Conservation (phyloP, 2,797 vertebrate genomes). For the Tenualosa ilisha region DNA sequence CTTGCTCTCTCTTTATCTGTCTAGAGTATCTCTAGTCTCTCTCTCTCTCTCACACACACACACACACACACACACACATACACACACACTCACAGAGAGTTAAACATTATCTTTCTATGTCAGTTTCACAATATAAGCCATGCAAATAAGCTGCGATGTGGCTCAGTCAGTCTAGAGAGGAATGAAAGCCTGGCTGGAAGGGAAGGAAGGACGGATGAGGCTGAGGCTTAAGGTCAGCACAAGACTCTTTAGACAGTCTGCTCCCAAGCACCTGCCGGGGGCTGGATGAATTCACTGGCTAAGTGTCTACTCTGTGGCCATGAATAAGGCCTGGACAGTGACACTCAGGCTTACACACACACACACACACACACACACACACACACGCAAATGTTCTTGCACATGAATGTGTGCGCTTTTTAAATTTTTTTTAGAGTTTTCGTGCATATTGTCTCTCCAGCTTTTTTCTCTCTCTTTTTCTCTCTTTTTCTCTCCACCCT, state of each 20-base stretch:
- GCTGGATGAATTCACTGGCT: neutral
- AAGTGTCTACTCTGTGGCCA: neutral
- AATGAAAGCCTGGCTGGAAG: neutral
- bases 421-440: too few species aligned
- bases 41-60: slow-evolving; percentile 19
- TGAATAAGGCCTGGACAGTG: neutral
- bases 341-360: neutral
- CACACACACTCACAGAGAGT: too few species aligned
- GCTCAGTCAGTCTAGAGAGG: neutral
- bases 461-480: too few species aligned
- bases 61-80: neutral
- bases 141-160: neutral
- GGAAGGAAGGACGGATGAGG: too few species aligned
- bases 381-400: neutral
- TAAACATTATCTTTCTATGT: neutral
- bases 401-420: too few species aligned
- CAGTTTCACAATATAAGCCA: neutral
- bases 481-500: too few species aligned
- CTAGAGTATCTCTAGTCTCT: neutral
- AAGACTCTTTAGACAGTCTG: too few species aligned
- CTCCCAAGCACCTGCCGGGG: neutral
- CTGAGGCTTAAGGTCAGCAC: too few species aligned
- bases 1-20: too few species aligned
- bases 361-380: neutral
- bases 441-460: too few species aligned